Evolutionary conservation across 2,797 vertebrate genomes (phyloP), one percentile per base, ranked within the genome.

Genomic region (Cheirogaleus major): DNA sequence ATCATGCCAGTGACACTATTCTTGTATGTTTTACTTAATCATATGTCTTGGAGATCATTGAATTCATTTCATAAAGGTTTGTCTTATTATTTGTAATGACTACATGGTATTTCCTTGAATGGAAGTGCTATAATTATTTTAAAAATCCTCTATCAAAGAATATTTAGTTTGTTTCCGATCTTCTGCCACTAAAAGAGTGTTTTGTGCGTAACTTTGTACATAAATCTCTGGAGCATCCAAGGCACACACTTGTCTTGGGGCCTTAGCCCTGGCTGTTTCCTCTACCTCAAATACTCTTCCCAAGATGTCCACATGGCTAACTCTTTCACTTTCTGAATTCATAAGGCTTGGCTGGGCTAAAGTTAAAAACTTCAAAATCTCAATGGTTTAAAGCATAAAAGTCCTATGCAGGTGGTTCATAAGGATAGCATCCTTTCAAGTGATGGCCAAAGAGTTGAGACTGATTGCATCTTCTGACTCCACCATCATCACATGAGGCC

Each of bases 101-200:
- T 76, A 22, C 35, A 23, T 48, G 35, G 12, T 59, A 70, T 43
- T 61, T 96, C 67, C 61, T 89, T 76, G 59, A 79, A 9, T 76
- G 63, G 32, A 78, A 86, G 5, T 85, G 18, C 27, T 72, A 72
- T 70, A 55, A 95, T 86, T 11, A 82, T 65, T 89, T 73, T 10
- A 93, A 97, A 89, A 32, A 12, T 79, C 11, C 38, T 45, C 35
- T 79, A 32, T 41, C 32, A 86, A 75, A 86, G 41, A 93, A 78
- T 41, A 65, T 57, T 92, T 92, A 35, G 27, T 67, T 91, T 84
- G 11, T 76, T 70, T 86, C 78, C 10, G 91, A 38, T 55, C 27
- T 73, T 75, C 22, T 27, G n/a, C 59, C 30, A 38, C 48, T 93
- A 17, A 96, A 95, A 55, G 48, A 67, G 17, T 76, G n/a, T 7